Evolutionary conservation across 2,797 vertebrate species (phyloP).

Genomic region (Sarcoramphus papa): DNA sequence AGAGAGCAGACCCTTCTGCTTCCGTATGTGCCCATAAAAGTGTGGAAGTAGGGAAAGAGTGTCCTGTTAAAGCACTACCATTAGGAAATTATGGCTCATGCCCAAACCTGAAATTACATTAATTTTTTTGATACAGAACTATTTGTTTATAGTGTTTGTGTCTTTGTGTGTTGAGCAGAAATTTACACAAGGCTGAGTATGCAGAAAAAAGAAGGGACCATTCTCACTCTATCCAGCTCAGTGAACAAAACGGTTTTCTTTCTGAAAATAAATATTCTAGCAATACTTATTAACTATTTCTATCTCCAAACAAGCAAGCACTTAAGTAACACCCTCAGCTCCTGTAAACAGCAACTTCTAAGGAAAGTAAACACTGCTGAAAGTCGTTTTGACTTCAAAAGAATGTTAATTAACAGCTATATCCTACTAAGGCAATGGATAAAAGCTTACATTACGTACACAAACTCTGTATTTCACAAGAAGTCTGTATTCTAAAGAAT

Average conservation of each 20-base stretch:
- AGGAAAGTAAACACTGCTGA: neutral
- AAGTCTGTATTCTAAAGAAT: neutral
- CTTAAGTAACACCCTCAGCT: neutral
- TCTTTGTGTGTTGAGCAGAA: neutral
- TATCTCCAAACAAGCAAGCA: neutral
- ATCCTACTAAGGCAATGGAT: neutral
- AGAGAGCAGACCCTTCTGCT: neutral
- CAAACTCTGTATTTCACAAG: neutral
- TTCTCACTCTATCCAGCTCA: neutral
- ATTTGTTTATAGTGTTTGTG: neutral
- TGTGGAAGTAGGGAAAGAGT: neutral
- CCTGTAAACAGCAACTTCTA: neutral
- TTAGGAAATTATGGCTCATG: neutral
- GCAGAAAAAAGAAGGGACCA: neutral
- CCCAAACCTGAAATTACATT: neutral
- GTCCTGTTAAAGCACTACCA: neutral
- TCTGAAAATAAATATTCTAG: slow-evolving; percentile 27
- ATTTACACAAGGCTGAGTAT: neutral
- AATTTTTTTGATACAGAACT: neutral
- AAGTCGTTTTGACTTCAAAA: neutral
- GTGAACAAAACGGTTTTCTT: neutral
- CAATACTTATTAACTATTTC: neutral
- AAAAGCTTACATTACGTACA: neutral
- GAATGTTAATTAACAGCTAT: neutral
- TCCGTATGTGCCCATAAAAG: neutral